These are phyloP conservation scores for Caenorhabditis becei DNA, from an alignment of 2,888 invertebrate species.

Conservation along the genomic window DNA sequence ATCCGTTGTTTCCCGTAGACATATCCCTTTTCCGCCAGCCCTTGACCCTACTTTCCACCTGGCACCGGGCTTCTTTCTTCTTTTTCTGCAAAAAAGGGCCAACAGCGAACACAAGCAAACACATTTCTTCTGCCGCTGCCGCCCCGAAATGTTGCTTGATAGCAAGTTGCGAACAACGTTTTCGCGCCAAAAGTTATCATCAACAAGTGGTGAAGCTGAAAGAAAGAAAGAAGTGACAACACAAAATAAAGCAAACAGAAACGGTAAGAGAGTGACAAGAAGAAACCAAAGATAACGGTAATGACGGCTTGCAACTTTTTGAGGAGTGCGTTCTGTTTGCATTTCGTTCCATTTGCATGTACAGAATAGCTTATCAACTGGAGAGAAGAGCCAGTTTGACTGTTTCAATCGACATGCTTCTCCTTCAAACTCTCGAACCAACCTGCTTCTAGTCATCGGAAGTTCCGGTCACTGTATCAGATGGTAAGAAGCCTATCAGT, in stretches of 20 bases:
- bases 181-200: conserved; percentile 20
- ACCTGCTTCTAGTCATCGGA: too few species aligned
- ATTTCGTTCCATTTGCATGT: conserved; percentile 6
- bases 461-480: too few species aligned
- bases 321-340: conserved; percentile 12
- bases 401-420: too few species aligned
- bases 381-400: background rate
- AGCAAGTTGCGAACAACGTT: background rate
- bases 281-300: conserved; percentile 8
- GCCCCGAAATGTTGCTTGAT: background rate
- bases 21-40: conserved; percentile 24
- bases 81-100: background rate
- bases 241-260: conserved; percentile 16
- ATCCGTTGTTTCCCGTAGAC: background rate
- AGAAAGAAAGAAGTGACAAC: conserved; percentile 10
- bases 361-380: conserved; percentile 3
- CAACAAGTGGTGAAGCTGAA: background rate
- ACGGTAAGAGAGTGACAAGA: background rate
- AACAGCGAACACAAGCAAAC: background rate
- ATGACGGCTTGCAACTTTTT: background rate
- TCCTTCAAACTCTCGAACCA: too few species aligned
- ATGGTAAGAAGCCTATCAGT: too few species aligned
- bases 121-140: background rate
- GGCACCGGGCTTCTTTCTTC: conserved; percentile 25
- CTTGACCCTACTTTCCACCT: conserved; percentile 48